These are phyloP conservation scores for Cantharis flavilabris DNA, from an alignment of 2,888 invertebrate species.

Conservation along the genomic window DNA sequence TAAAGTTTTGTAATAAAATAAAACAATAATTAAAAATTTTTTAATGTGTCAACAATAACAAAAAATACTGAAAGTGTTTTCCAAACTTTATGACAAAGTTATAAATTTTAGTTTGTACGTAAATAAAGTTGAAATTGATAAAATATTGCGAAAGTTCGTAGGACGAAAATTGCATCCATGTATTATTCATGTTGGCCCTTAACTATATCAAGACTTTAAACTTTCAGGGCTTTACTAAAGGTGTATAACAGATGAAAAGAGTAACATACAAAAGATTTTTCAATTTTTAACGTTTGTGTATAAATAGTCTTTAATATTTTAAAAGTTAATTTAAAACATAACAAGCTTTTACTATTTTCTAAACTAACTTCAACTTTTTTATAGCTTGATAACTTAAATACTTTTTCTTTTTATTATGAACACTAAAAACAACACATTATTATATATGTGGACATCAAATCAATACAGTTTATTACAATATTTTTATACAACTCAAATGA, in stretches of 20 bases:
- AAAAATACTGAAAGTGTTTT: slow-evolving; percentile 3
- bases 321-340: slow-evolving; percentile 22
- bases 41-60: not conserved
- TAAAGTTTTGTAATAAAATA: not conserved
- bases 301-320: slow-evolving; percentile 21
- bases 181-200: slow-evolving; percentile 57
- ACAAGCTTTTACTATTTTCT: slow-evolving; percentile 9
- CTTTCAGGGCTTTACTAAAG: slow-evolving; percentile 27
- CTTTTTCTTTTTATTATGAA: not conserved
- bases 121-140: slow-evolving; percentile 60
- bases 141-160: slow-evolving; percentile 59
- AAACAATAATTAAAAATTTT: not conserved
- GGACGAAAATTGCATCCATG: slow-evolving; percentile 59
- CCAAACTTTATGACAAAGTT: slow-evolving; percentile 52
- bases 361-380: not conserved
- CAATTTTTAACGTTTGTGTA: slow-evolving; percentile 11
- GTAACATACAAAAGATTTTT: slow-evolving; percentile 23
- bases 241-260: slow-evolving; percentile 21
- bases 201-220: slow-evolving; percentile 57
- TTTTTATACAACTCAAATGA: no score
- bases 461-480: no score
- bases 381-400: not conserved
- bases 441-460: not conserved
- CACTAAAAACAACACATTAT: not conserved
- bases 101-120: slow-evolving; percentile 60